Base-by-base conservation (phyloP, 2,888 invertebrate species). In the Amphiduros pacificus region DNA sequence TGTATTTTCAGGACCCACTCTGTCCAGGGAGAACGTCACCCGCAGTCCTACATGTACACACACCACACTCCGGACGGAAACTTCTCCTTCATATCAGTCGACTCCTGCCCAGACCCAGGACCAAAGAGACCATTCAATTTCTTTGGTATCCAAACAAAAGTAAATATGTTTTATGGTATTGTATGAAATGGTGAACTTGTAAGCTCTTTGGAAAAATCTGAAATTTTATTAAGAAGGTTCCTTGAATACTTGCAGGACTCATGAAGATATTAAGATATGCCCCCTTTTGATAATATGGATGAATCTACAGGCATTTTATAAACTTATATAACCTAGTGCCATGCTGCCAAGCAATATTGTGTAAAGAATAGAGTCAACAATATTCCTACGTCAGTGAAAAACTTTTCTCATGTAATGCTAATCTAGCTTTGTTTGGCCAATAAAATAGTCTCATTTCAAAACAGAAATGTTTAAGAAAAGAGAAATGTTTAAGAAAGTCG, bases 101-200 rank as follows among this genome's bases (percentile, higher is more conserved):
- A 95, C 82, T 92, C 93, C 1, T 92, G 92, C 73, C 87, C 93
- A 44, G 89, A 91, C 68, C 93, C 94, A 11, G 94, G 94, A 1
- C 88, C 92, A 11, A 87, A 90, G 69, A 84, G 94, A 70, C 94
- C 94, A 1, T 94, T 93, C 77, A 94, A 95, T 85, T 94, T 94
- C 80, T 89, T 94, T 74, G 95, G 94, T 22, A 67, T 77, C 40
- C 62, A 84, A n/a, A n/a, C n/a, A n/a, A n/a, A 36, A 36, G 17
- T 14, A 14, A 14, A 9, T 14, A 14, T 36, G 36, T 14, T 36
- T 36, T 36, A 36, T 9, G 9, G 36, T 36, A 14, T 17, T 36
- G 36, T 36, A 14, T 14, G 9, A 36, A 9, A 14, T 36, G 11
- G 36, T 36, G 9, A 36, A 9, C 36, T 36, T 36, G 36, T 36